Percentiles rank a stretch among this genome's conserved stretches.
Evolutionary conservation across 1,140 invertebrate species (phyloP).

Genomic region (Whitmania pigra): DNA sequence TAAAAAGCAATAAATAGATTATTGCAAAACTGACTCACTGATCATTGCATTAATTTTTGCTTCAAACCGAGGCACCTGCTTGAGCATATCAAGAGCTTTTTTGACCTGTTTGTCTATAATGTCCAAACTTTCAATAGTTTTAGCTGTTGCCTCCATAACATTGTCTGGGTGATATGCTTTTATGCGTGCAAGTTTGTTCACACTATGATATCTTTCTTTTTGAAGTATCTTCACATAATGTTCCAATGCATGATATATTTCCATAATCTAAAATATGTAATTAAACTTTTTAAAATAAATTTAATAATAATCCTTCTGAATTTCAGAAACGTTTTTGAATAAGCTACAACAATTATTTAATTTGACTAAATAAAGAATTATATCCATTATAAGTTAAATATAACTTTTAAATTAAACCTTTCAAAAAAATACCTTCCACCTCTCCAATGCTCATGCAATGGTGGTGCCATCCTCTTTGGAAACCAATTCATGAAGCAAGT

Average conservation of each 20-base stretch:
- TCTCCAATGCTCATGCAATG: too few relatives aligned
- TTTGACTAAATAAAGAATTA: too few relatives aligned
- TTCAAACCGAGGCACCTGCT: conserved; percentile 31
- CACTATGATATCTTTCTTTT: conserved; percentile 76
- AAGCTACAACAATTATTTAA: too few relatives aligned
- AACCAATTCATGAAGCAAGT: too few relatives aligned
- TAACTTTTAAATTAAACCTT: too few relatives aligned
- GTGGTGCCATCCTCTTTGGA: too few relatives aligned
- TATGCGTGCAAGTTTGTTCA: conserved; percentile 66
- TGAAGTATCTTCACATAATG: conserved; percentile 37
- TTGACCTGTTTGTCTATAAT: conserved; percentile 36
- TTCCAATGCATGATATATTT: conserved; percentile 32
- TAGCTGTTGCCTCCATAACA: conserved; percentile 25
- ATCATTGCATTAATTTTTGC: conserved; percentile 32
- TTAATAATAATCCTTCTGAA: too few relatives aligned
- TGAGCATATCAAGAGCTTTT: conserved; percentile 35
- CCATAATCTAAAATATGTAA: conserved; percentile 26
- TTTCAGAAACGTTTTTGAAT: too few relatives aligned
- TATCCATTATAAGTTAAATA: too few relatives aligned
- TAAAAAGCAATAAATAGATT: too few relatives aligned
- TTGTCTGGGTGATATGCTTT: conserved; percentile 32
- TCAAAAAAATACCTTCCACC: too few relatives aligned
- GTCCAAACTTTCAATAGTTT: conserved; percentile 33
- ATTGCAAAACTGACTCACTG: conserved; percentile 26
- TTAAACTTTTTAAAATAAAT: too few relatives aligned